Evolutionary conservation across 2,113 vertebrate genomes (phyloP).

Genomic region (Australoheros scitulus): DNA sequence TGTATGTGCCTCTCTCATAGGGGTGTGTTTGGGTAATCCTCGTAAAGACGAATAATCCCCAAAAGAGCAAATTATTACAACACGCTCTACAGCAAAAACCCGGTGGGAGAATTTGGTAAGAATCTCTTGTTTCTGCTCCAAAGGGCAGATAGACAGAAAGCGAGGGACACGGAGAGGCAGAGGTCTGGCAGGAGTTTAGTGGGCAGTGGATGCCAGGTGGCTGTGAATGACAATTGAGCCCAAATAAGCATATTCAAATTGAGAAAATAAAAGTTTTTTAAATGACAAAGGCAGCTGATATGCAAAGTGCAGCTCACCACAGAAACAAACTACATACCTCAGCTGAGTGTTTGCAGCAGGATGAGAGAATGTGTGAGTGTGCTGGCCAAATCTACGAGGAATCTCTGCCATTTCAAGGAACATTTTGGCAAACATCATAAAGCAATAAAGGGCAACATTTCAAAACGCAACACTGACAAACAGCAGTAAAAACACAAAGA

Average conservation of each 20-base stretch:
- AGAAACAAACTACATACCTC: slow-evolving; percentile 61
- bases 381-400: slow-evolving; percentile 50
- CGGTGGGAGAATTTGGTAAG: slow-evolving; percentile 20
- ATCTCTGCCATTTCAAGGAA: slow-evolving; percentile 46
- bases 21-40: slow-evolving; percentile 78
- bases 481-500: slow-evolving; percentile 11
- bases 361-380: slow-evolving; percentile 5
- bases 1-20: slow-evolving; percentile 9
- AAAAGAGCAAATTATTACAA: slow-evolving; percentile 77
- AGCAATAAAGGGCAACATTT: slow-evolving; percentile 72
- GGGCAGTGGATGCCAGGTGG: slow-evolving; percentile 69
- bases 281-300: slow-evolving; percentile 72
- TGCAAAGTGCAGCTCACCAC: slow-evolving; percentile 61
- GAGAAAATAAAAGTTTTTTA: slow-evolving; percentile 71
- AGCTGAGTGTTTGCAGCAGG: slow-evolving; percentile 35
- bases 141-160: neutral
- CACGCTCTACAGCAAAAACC: slow-evolving; percentile 55
- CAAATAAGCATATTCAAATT: slow-evolving; percentile 78
- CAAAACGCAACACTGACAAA: slow-evolving; percentile 22
- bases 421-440: slow-evolving; percentile 80
- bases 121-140: slow-evolving; percentile 29
- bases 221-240: slow-evolving; percentile 77
- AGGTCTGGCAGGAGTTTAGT: slow-evolving; percentile 21
- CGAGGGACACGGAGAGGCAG: slow-evolving; percentile 23
- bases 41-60: slow-evolving; percentile 79